Evolutionary conservation across 2,797 vertebrate genomes (phyloP), one percentile per base, ranked within the genome.

Genomic region (Helicolenus hilgendorfi): DNA sequence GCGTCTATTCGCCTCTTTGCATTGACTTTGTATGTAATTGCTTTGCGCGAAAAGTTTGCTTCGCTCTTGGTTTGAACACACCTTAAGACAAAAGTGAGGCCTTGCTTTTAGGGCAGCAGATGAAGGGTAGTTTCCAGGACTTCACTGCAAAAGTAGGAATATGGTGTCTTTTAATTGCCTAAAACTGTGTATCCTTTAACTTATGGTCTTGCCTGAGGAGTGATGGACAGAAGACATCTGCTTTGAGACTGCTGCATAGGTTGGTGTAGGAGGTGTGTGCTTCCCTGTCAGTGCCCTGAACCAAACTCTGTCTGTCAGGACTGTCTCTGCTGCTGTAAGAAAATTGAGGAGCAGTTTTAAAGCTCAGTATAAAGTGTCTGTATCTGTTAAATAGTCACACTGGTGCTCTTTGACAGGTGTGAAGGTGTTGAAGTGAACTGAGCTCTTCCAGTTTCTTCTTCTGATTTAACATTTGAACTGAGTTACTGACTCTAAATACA

Each of bases 331-430:
- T 82, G 68, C 24, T 63, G 62, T 18, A 53, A 27, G 22, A 59
- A 65, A 74, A 78, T 10, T 45, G 31, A 24, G 15, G 41, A 56
- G 59, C 63, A 72, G 41, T 77, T 87, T 59, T 65, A 35, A 59
- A 55, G 53, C 20, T 55, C 53, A 55, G n/a, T 55, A 22, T 55
- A 22, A 55, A 22, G 53, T 55, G 53, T 55, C 53, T 55, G 53
- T 5, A 55, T 22, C 8, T 35, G 38, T 76, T 71, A 62, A 69
- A 73, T 38, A 29, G 70, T 74, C 79, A 67, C 58, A 70, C 9
- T n/a, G 60, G 76, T 15, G 2, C 29, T 56, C 59, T 77, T 77
- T 79, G 65, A 72, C 29, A 83, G 69, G 38, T 69, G 33, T 79
- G 49, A 83, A 53, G 8, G 33, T 83, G 60, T 45, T 5, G 11